Evolutionary conservation across 1,140 invertebrate genomes (phyloP).

Genomic region (Hetaerina americana): DNA sequence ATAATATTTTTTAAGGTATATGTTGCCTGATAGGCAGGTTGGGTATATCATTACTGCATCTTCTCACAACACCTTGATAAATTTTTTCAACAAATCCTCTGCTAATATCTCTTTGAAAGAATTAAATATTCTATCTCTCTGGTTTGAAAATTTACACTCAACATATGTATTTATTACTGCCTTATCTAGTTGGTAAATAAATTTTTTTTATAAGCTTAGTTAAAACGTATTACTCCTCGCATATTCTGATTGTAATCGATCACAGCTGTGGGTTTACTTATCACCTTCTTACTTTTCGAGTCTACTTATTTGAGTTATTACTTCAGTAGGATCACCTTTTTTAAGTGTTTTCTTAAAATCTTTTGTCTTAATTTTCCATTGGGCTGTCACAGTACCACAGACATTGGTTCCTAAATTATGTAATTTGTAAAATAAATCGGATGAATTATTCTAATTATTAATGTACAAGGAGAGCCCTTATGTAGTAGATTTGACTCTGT

Average conservation of each 20-base stretch:
- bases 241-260: slow-evolving; percentile 27
- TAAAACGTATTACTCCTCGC: slow-evolving; percentile 22
- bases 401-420: not conserved
- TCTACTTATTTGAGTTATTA: slow-evolving; percentile 11
- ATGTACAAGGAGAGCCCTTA: not conserved
- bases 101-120: too few relatives aligned
- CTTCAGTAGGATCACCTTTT: too few relatives aligned
- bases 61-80: slow-evolving; percentile 7
- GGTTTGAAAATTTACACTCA: slow-evolving; percentile 8
- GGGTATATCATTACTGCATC: slow-evolving; percentile 5
- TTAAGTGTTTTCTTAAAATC: not conserved
- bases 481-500: not conserved
- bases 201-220: slow-evolving; percentile 15
- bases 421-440: not conserved
- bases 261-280: slow-evolving; percentile 25
- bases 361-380: not conserved
- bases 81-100: too few relatives aligned
- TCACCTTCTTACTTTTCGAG: slow-evolving; percentile 13
- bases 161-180: slow-evolving; percentile 14
- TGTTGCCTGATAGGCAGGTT: slow-evolving; percentile 9
- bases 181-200: slow-evolving; percentile 15
- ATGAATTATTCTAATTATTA: not conserved
- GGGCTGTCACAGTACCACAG: not conserved
- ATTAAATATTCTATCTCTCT: slow-evolving; percentile 13
- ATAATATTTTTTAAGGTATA: too few relatives aligned